A percentile compares a stretch with the other conserved stretches of the same genome.
These are phyloP conservation scores for Drosophila melanocephala DNA, from an alignment of 2,888 invertebrate species.

Conservation along the genomic window DNA sequence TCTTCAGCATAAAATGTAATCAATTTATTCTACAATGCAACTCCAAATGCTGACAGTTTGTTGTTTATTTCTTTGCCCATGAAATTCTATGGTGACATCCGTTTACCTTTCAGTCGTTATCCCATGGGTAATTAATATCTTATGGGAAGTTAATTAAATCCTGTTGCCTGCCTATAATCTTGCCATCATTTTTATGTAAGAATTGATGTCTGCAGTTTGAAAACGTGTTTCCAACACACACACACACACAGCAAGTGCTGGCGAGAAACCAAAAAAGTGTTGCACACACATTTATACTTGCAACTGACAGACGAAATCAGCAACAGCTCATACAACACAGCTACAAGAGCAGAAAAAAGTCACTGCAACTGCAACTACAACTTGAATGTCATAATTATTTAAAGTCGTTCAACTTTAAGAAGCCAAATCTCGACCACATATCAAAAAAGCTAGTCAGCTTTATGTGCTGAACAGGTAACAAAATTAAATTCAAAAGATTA, in stretches of 20 bases:
- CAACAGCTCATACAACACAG: constrained; percentile 8
- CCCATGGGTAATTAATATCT: constrained; percentile 70
- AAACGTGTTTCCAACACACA: constrained; percentile 58
- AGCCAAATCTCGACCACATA: constrained; percentile 67
- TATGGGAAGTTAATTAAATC: constrained; percentile 76
- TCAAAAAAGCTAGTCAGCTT: constrained; percentile 37
- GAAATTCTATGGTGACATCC: constrained; percentile 20
- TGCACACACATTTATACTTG: constrained; percentile 30
- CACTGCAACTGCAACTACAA: constrained; percentile 25
- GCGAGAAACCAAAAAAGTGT: constrained; percentile 74
- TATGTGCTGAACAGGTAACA: constrained; percentile 11
- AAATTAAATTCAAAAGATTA: constrained; percentile 12
- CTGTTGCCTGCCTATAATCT: constrained; percentile 40
- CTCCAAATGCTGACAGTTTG: constrained; percentile 18
- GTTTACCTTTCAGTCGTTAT: constrained; percentile 28
- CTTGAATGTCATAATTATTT: constrained; percentile 74
- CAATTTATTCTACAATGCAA: neutral
- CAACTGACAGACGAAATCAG: constrained; percentile 17
- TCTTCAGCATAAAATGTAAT: neutral
- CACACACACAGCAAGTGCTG: constrained; percentile 38
- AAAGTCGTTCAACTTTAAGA: constrained; percentile 74
- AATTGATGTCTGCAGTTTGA: constrained; percentile 20
- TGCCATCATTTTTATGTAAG: constrained; percentile 45
- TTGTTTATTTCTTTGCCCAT: constrained; percentile 40
- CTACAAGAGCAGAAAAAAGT: neutral